phyloP scores from a whole-genome alignment of 2,888 invertebrate species.

The Hirudinaria manillensis region DNA sequence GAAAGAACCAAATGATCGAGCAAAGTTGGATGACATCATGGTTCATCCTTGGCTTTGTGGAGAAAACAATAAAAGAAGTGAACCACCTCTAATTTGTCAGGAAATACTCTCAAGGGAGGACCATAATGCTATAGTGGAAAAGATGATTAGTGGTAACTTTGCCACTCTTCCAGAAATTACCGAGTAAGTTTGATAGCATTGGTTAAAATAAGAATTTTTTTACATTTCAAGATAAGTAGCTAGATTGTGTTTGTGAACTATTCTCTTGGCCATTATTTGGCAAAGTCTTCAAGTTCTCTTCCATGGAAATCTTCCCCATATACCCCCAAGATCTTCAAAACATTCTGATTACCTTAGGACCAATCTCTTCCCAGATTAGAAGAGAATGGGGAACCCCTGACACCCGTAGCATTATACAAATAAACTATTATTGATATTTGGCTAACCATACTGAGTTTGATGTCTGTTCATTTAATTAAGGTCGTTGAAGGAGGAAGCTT shows the following conservation, averaged over 20 bases:
- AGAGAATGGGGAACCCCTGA: too few relatives aligned
- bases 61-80: constrained; percentile 36
- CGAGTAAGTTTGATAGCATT: constrained; percentile 62
- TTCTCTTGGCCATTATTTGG: neutral
- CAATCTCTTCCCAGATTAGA: too few relatives aligned
- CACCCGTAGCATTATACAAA: too few relatives aligned
- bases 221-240: neutral
- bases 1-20: constrained; percentile 82
- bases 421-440: too few relatives aligned
- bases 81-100: constrained; percentile 54
- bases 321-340: too few relatives aligned
- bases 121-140: constrained; percentile 81
- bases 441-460: too few relatives aligned
- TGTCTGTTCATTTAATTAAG: constrained; percentile 54
- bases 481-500: constrained; percentile 86
- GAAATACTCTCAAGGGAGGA: constrained; percentile 87
- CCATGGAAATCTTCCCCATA: too few relatives aligned
- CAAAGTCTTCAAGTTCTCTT: too few relatives aligned
- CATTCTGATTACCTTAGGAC: too few relatives aligned
- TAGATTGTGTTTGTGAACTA: neutral
- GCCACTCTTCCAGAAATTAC: constrained; percentile 88
- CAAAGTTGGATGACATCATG: constrained; percentile 79
- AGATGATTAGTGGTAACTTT: constrained; percentile 91
- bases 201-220: neutral
- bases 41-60: constrained; percentile 69